phyloP scores from a whole-genome alignment of 2,797 vertebrate species.

The Artibeus jamaicensis region DNA sequence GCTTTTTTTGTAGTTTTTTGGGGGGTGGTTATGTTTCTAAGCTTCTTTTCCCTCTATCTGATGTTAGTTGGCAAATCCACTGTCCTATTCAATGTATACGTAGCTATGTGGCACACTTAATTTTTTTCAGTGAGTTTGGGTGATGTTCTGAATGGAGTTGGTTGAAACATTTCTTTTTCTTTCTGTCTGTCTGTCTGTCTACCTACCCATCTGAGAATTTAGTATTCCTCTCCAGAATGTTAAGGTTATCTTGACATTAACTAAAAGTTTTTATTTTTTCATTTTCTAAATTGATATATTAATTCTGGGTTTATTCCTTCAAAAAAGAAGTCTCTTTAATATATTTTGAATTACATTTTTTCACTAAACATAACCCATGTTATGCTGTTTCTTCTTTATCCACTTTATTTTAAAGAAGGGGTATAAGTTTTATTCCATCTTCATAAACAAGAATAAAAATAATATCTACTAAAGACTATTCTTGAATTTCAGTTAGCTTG shows the following conservation, averaged over 20 bases:
- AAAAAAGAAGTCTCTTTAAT: not conserved
- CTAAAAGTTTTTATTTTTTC: not conserved
- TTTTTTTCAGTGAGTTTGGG: not conserved
- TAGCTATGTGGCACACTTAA: not conserved
- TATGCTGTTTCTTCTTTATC: not conserved
- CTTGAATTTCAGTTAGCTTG: not conserved
- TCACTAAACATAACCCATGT: not conserved
- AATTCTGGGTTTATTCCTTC: conserved; percentile 24
- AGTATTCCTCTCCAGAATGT: not conserved
- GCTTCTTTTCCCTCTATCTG: not conserved
- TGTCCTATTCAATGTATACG: not conserved
- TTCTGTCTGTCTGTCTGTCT: not conserved
- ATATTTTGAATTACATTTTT: not conserved
- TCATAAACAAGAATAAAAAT: not conserved
- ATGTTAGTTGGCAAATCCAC: not conserved
- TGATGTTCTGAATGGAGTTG: not conserved
- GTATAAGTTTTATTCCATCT: not conserved
- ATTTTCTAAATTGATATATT: not conserved
- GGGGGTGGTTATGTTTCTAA: not conserved
- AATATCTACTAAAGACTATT: not conserved
- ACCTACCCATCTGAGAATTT: not conserved
- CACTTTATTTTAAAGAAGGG: not conserved
- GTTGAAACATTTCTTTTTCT: not conserved
- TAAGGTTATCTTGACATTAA: not conserved
- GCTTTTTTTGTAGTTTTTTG: not conserved